Evolutionary conservation across 2,113 vertebrate genomes (phyloP), one percentile per base, ranked within the genome.

Genomic region (Halcyon senegalensis): DNA sequence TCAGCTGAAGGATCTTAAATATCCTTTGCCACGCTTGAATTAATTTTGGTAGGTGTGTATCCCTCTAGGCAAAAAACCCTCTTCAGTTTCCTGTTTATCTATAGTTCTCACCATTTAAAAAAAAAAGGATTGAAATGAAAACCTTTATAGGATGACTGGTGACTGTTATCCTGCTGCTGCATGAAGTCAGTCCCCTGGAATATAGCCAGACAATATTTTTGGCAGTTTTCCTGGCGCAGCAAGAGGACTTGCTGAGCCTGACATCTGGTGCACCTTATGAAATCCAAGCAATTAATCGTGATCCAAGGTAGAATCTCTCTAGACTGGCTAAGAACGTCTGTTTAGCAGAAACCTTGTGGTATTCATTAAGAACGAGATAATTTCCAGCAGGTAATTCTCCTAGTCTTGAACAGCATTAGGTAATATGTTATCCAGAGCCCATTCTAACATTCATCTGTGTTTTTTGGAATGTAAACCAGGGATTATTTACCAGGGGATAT

Each of bases 201-300:
- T 6, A 35, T 12, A 91, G 92, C 95, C 97, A 98, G 70, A 8
- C 56, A 90, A 58, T 87, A 48, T 43, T 97, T 94, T 84, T 97
- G 97, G 97, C 96, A 75, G 4, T 1, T 13, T 92, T 97, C 94
- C 97, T 95, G 50, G 79, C 94, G 95, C 93, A 96, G 93, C 88
- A 87, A 84, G 41, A 90, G 79, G 84, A 95, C 72, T 96, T 90
- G 46, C 83, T 95, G 89, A 94, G 92, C 96, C 83, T 95, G 92
- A 97, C 97, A 98, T 97, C 96, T 97, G 96, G 97, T 95, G 94
- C 84, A 97, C 91, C 94, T 95, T 94, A 87, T 70, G 84, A 97
- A 94, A 97, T 88, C 83, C 68, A 83, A 90, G 90, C 90, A 95
- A 95, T 96, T 96, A 95, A 94, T 96, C 19, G 55, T 92, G 84